These are phyloP conservation scores for Mechanitis mazaeus DNA, from an alignment of 2,888 invertebrate species.

Conservation along the genomic window DNA sequence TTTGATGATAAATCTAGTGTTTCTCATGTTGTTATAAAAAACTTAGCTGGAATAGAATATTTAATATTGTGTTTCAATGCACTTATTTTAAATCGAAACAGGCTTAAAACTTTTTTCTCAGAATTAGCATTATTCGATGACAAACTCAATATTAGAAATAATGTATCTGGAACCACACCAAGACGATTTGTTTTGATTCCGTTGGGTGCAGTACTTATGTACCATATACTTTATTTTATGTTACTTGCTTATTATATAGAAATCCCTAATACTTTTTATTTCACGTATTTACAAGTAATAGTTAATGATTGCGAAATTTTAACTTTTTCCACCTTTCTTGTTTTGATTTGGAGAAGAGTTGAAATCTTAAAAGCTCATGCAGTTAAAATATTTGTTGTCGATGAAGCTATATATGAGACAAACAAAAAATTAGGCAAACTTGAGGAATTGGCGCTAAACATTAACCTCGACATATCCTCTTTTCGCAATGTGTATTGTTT, in stretches of 20 bases:
- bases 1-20: not conserved
- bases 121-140: slow-evolving; percentile 17
- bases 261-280: slow-evolving; percentile 2
- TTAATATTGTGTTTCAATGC: slow-evolving; percentile 13
- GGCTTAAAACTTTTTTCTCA: slow-evolving; percentile 14
- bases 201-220: slow-evolving; percentile 8
- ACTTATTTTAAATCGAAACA: slow-evolving; percentile 13
- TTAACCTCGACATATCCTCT: slow-evolving; percentile 11
- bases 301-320: slow-evolving; percentile 24
- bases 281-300: slow-evolving; percentile 18
- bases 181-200: slow-evolving; percentile 11
- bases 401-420: not conserved
- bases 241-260: not conserved
- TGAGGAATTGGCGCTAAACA: not conserved
- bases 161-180: slow-evolving; percentile 2
- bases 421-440: not conserved
- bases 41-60: slow-evolving; percentile 14
- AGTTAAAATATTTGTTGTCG: slow-evolving; percentile 9
- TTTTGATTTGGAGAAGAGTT: slow-evolving; percentile 20
- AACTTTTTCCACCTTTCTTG: slow-evolving; percentile 23
- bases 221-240: not conserved
- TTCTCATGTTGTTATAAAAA: slow-evolving; percentile 13
- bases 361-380: slow-evolving; percentile 21
- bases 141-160: slow-evolving; percentile 11
- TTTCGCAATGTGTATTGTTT: slow-evolving; percentile 13